These are phyloP conservation scores for Drosophila eugracilis DNA, from an alignment of 1,140 invertebrate genomes.

Conservation along the genomic window DNA sequence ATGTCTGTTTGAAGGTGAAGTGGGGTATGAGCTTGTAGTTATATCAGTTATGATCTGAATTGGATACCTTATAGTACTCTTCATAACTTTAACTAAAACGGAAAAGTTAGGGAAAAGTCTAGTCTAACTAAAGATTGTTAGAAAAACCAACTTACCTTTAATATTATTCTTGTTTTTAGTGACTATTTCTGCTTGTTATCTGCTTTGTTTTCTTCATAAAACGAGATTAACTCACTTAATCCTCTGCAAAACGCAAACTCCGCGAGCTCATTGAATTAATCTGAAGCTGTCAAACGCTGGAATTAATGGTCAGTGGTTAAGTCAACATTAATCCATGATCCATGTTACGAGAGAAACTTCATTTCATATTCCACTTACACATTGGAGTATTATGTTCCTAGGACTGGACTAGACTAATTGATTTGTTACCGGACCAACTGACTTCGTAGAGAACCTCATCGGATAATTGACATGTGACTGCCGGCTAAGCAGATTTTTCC, in stretches of 20 bases:
- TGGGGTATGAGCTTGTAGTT: too few relatives aligned
- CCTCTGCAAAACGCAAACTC: conserved; percentile 2
- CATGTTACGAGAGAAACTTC: conserved; percentile 14
- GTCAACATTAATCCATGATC: conserved; percentile 21
- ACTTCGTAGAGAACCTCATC: conserved; percentile 22
- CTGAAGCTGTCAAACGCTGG: conserved; percentile 10
- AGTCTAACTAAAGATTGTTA: too few relatives aligned
- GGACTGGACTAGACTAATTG: conserved; percentile 44
- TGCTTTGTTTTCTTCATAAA: neutral
- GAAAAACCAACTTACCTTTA: too few relatives aligned
- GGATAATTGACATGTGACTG: conserved; percentile 61
- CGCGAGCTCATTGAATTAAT: conserved; percentile 11
- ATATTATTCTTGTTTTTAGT: too few relatives aligned
- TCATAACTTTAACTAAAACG: too few relatives aligned
- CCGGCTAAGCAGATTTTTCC: conserved; percentile 10
- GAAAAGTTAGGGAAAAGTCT: too few relatives aligned
- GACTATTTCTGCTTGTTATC: too few relatives aligned
- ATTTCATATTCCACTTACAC: neutral
- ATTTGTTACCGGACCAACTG: conserved; percentile 26
- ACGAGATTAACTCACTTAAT: neutral
- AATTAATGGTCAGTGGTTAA: conserved; percentile 22
- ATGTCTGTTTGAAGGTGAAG: neutral
- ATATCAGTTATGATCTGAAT: too few relatives aligned
- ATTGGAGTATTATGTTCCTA: neutral
- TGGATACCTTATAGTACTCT: too few relatives aligned